Base-by-base conservation (phyloP, 2,888 invertebrate species). In the Drosophila pseudotakahashii region DNA sequence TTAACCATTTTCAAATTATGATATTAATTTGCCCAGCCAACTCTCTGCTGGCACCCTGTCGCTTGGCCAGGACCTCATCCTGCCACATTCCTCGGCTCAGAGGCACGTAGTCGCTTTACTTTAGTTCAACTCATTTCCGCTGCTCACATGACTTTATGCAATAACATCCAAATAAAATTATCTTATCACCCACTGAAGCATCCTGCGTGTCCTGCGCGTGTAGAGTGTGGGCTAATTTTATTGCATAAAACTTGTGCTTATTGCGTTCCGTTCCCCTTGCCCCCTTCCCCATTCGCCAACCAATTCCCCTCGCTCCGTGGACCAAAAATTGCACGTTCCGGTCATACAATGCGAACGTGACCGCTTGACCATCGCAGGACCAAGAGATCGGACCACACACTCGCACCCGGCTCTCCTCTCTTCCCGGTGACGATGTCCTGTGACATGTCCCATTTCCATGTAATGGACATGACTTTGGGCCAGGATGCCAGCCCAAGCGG, bases 81-180 rank as follows among this genome's bases (percentile, higher is more conserved):
- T 19, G 14, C 13, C 34, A 2, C 44, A 23, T 16, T 32, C 36
- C 59, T 34, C 45, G n/a, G n/a, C 13, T n/a, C 59, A 42, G 42
- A 32, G 79, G 61, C 83, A 83, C 83, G 89, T 88, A 88, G 55
- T 53, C 85, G 73, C 61, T 87, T 86, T 87, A 87, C 89, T 77
- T 87, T 68, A 79, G 85, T 72, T 81, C 77, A 87, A 84, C 88
- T 84, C 87, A 84, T 84, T 84, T 88, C 83, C 83, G 79, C 69
- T 68, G 68, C 77, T 88, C 89, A 79, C 88, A 84, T 89, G 88
- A 89, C 89, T 89, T 87, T 89, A 84, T 87, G 79, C 88, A 89
- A 89, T 87, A 85, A 89, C 85, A 73, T 79, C 69, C 82, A 89
- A 85, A 85, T 89, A 85, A 89, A 85, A 87, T 89, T 85, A 85